Conservation (phyloP, 2,113 vertebrate genomes). For the human region GRCh38 chr3:138504501-138505000, state of each 20-base stretch:
- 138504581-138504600: neutral
- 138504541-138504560: neutral
- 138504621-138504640: slow-evolving; percentile 25
- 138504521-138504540: neutral
- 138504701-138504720: neutral
- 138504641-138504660: neutral
- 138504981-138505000: neutral
- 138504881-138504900: neutral
- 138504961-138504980: neutral
- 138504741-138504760: neutral
- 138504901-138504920: neutral
- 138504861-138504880: neutral
- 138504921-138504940: neutral
- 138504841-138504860: slow-evolving; percentile 30
- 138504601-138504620: slow-evolving; percentile 31
- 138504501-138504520: neutral
- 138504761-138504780: neutral
- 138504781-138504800: neutral
- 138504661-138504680: slow-evolving; percentile 1
- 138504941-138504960: neutral
- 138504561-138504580: neutral
- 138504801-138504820: neutral
- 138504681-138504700: neutral
- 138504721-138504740: neutral
- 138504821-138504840: neutral